Evolutionary conservation across 2,113 vertebrate genomes (phyloP), one percentile per base, ranked within the genome.

Genomic region (Seriola quinqueradiata): DNA sequence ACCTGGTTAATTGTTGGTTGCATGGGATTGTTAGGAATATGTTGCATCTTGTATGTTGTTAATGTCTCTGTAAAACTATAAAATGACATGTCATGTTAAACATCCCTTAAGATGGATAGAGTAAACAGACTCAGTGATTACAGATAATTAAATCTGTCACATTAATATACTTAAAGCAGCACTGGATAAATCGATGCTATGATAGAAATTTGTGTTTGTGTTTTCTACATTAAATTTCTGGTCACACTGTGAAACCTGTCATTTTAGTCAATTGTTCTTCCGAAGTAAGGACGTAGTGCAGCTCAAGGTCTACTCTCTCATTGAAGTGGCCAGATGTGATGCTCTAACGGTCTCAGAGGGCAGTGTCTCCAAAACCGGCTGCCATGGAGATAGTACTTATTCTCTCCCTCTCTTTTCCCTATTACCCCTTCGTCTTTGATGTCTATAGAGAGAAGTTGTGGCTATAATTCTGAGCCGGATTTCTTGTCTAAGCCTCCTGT

Each of bases 371-470:
- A 80, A 89, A 79, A 84, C 42, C 1, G 1, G 83, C 81, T 92
- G 77, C 88, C 80, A 90, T 77, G 81, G 84, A 86, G 77, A 85
- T 82, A 5, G 74, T 19, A n/a, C 68, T 70, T 44, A 28, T 67
- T 81, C 60, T 75, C 52, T 71, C 46, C 44, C 28, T 80, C 50
- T 73, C 11, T 23, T 86, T 88, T 42, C 32, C 71, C 68, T 81
- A 74, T 86, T 83, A 86, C 86, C 58, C 76, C 38, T 48, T 16
- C 13, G 8, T 81, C 81, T 88, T 84, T 90, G 74, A 89, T 78
- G 70, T 77, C 58, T 57, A 44, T 19, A 54, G 72, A 84, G 55
- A 9, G 36, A 84, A 61, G 81, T 48, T 63, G 58, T 60, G 68
- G 68, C 78, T 61, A 63, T 77, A 85, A 82, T 65, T 90, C 79